Conservation (phyloP, 2,888 invertebrate species). For the Omphaloscelis lunosa region DNA sequence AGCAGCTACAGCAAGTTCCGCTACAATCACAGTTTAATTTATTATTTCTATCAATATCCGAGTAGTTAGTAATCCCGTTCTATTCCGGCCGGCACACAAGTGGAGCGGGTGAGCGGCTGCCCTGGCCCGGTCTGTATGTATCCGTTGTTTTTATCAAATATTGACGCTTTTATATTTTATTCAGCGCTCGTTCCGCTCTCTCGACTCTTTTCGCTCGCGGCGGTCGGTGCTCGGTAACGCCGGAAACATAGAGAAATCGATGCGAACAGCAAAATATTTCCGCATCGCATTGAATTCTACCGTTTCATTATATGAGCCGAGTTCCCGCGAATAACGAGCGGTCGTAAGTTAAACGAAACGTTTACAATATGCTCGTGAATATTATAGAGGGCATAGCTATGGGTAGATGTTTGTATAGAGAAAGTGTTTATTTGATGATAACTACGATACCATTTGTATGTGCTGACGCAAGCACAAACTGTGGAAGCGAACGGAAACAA, state of each 20-base stretch:
- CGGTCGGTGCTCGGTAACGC: conserved; percentile 24
- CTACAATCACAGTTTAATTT: conserved; percentile 29
- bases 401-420: background rate
- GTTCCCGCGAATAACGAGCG: conserved; percentile 16
- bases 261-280: conserved; percentile 54
- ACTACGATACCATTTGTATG: conserved; percentile 8
- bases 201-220: conserved; percentile 32
- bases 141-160: conserved; percentile 63
- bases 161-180: conserved; percentile 63
- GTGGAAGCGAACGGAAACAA: conserved; percentile 8
- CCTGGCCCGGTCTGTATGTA: conserved; percentile 1
- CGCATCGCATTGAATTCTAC: conserved; percentile 45
- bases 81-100: background rate
- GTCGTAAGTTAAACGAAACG: background rate
- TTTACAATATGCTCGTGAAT: conserved; percentile 16
- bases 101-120: conserved; percentile 6
- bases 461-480: conserved; percentile 5
- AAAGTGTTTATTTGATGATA: background rate
- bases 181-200: conserved; percentile 50
- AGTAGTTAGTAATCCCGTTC: conserved; percentile 37
- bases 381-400: background rate
- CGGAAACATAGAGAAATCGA: conserved; percentile 61
- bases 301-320: conserved; percentile 44
- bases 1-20: background rate
- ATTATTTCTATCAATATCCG: conserved; percentile 43